These are phyloP conservation scores for Drosophila rellima DNA, from an alignment of 2,888 invertebrate genomes.

Conservation along the genomic window DNA sequence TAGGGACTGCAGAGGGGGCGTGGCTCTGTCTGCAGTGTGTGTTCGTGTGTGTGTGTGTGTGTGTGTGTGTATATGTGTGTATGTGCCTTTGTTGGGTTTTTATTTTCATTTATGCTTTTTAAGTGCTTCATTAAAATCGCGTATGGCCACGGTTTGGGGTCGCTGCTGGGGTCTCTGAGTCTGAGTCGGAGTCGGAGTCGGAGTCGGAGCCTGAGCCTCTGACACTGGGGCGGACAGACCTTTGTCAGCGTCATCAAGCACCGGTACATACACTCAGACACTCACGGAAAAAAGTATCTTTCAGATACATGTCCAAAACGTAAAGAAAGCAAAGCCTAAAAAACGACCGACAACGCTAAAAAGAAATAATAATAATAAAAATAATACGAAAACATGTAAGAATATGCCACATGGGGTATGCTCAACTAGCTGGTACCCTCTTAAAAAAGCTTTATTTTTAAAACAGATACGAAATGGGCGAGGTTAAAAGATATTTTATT, in stretches of 20 bases:
- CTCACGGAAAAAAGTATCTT: constrained; percentile 63
- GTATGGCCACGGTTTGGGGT: constrained; percentile 63
- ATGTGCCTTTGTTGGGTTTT: constrained; percentile 73
- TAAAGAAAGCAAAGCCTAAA: constrained; percentile 73
- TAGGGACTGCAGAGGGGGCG: background rate
- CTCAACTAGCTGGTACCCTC: background rate
- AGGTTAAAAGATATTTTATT: background rate
- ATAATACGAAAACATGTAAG: constrained; percentile 56
- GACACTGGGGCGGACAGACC: constrained; percentile 65
- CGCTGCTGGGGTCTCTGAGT: constrained; percentile 39
- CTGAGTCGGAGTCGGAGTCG: too few species aligned
- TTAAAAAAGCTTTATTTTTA: background rate
- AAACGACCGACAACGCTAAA: constrained; percentile 51
- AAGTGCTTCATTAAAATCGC: constrained; percentile 81
- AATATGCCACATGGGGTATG: background rate
- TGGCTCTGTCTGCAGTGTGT: too few species aligned
- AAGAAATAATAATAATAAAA: constrained; percentile 60
- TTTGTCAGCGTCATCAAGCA: constrained; percentile 79
- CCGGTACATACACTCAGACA: constrained; percentile 36
- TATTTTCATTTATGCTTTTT: constrained; percentile 83
- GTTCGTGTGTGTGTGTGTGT: constrained; percentile 29
- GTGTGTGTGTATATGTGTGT: constrained; percentile 35
- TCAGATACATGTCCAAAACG: constrained; percentile 77
- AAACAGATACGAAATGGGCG: background rate
- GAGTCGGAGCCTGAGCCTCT: constrained; percentile 7